These are phyloP conservation scores for Pantherophis alleghaniensis DNA, from an alignment of 2,797 vertebrate genomes.

Conservation along the genomic window DNA sequence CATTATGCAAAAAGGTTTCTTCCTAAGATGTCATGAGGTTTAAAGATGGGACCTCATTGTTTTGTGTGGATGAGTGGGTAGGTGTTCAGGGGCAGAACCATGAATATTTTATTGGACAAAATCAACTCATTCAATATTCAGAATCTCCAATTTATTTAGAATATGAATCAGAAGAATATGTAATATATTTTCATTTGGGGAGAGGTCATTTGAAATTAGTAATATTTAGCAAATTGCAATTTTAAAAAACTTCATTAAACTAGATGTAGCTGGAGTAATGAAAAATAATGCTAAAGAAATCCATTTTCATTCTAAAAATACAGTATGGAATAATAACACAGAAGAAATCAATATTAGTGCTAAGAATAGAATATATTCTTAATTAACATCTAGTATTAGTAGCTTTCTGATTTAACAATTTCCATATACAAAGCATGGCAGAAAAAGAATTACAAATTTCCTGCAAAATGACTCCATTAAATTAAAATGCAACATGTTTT, in stretches of 20 bases:
- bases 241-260: not conserved
- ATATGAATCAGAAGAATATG: not conserved
- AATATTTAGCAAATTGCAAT: not conserved
- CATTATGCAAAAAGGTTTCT: not conserved
- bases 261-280: not conserved
- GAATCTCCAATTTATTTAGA: not conserved
- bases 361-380: not conserved
- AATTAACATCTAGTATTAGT: not conserved
- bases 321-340: not conserved
- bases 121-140: not conserved
- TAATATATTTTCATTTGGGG: not conserved
- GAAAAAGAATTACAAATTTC: not conserved
- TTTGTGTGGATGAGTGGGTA: not conserved
- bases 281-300: not conserved
- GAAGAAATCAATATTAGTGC: not conserved
- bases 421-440: not conserved
- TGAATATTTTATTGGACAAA: not conserved
- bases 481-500: not conserved
- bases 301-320: not conserved
- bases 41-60: not conserved
- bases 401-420: not conserved
- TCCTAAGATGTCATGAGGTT: not conserved
- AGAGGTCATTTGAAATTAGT: not conserved
- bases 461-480: not conserved
- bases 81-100: not conserved